Evolutionary conservation across 1,140 invertebrate species (phyloP), one percentile per base, ranked within the genome.

Genomic region (Musca vetustissima): DNA sequence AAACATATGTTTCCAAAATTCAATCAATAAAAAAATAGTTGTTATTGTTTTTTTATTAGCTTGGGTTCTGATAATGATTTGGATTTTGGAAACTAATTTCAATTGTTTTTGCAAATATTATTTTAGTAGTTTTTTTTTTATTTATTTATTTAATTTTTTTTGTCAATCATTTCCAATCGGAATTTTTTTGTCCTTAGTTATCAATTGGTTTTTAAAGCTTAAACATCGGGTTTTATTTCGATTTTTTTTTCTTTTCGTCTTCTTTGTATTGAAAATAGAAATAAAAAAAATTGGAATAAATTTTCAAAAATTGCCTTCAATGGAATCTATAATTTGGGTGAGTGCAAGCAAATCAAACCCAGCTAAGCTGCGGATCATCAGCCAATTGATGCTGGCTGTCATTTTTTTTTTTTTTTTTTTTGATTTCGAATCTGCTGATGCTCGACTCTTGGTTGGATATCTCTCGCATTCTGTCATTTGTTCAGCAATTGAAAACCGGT

Each of bases 121-220:
- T 36, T 61, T 61, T 61, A 32, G 28, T 61, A 61, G 57, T 61
- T 61, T 61, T 19, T 36, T 36, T 8, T 61, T 59, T 32, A n/a
- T n/a, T n/a, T n/a, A n/a, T n/a, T n/a, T n/a, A n/a, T n/a, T n/a
- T n/a, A n/a, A n/a, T n/a, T n/a, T n/a, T n/a, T n/a, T n/a, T n/a
- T n/a, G n/a, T 17, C 9, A 59, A 59, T 59, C 19, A 43, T 36
- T 36, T 61, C 14, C 57, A 61, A 61, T 61, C n/a, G n/a, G n/a
- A n/a, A n/a, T n/a, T n/a, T n/a, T n/a, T n/a, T 61, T 43, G 43
- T 61, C 11, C 13, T 61, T 61, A 61, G 57, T 61, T 61, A 61
- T 61, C 57, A 61, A 61, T 61, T 61, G 57, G 57, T 61, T 61
- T 61, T 61, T 36, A 61, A 19, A 61, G 28, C 28, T 61, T 21